phyloP scores from a whole-genome alignment of 1,140 invertebrate species.

The Conus ventricosus region DNA sequence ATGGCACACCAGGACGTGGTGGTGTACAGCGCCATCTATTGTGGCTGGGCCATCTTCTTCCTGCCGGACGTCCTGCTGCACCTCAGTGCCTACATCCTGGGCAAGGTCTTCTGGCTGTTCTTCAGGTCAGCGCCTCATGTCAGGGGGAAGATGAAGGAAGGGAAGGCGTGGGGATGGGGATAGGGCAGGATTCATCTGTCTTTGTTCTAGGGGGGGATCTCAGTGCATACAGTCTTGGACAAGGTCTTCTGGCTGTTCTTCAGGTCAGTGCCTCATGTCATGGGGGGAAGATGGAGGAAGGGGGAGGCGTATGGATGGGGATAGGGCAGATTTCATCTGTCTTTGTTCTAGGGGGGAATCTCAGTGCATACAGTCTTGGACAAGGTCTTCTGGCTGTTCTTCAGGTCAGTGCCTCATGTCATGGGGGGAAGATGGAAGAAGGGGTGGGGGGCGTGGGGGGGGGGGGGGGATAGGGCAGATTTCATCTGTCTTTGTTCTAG shows the following conservation, averaged over 20 bases:
- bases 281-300: too few species aligned
- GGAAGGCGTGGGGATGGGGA: neutral
- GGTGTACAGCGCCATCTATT: neutral
- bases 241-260: too few species aligned
- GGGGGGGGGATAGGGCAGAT: too few species aligned
- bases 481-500: too few species aligned
- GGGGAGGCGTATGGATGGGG: too few species aligned
- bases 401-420: neutral
- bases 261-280: too few species aligned
- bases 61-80: neutral
- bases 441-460: neutral
- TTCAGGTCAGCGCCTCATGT: neutral
- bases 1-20: neutral
- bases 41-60: conserved; percentile 8
- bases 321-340: too few species aligned
- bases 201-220: too few species aligned
- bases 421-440: neutral
- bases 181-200: too few species aligned
- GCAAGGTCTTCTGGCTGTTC: neutral
- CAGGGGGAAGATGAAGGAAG: neutral
- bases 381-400: neutral
- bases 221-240: too few species aligned
- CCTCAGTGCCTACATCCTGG: neutral
- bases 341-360: too few species aligned
- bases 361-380: neutral